Evolutionary conservation across 2,113 vertebrate species (phyloP).

Genomic region (Sinocyclocheilus anophthalmus): DNA sequence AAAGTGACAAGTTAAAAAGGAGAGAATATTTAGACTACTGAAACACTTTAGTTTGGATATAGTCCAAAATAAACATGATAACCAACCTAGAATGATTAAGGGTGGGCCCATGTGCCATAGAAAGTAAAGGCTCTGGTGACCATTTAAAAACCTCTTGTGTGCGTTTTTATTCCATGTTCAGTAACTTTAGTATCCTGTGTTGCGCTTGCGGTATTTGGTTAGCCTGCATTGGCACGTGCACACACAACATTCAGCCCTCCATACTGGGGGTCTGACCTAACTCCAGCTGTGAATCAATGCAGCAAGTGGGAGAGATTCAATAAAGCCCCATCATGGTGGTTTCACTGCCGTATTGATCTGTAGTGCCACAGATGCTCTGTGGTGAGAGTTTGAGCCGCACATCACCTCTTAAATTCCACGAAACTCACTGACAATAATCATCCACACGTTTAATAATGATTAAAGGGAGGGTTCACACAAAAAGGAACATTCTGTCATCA

Average conservation of each 20-base stretch:
- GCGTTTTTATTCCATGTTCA: background rate
- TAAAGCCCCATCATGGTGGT: slow-evolving; percentile 8
- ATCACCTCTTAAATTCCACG: background rate
- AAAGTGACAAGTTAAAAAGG: background rate
- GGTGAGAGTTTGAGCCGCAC: background rate
- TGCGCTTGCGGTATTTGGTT: background rate
- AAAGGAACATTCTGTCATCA: background rate
- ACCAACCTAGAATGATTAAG: background rate
- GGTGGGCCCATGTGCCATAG: background rate
- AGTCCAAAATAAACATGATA: background rate
- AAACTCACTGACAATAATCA: background rate
- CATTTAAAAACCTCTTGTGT: slow-evolving; percentile 11
- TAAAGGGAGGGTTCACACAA: background rate
- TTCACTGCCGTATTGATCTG: slow-evolving; percentile 16
- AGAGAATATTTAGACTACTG: background rate
- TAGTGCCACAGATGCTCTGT: background rate
- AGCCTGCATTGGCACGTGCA: background rate
- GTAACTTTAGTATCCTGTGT: background rate
- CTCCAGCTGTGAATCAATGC: slow-evolving; percentile 16
- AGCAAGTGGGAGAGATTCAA: slow-evolving; percentile 18
- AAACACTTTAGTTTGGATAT: background rate
- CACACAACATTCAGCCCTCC: background rate
- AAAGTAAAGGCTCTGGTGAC: background rate
- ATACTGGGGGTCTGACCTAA: background rate
- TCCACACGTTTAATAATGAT: background rate